Conservation (phyloP, 2,113 vertebrate genomes). For the Salvelinus sp. region DNA sequence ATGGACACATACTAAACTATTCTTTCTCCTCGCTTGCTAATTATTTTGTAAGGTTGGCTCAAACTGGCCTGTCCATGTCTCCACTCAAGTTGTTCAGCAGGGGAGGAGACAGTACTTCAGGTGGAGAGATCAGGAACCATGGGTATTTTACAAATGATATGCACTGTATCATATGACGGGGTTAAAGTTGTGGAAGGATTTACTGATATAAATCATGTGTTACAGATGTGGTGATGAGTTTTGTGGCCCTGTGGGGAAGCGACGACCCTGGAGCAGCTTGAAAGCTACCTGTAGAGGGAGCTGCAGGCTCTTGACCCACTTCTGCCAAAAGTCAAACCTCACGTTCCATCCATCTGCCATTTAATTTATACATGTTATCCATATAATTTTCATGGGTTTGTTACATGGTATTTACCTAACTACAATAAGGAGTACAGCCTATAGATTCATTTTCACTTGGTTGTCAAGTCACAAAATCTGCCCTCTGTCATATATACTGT, state of each 20-base stretch:
- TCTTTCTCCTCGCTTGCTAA: background rate
- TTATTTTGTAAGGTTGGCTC: slow-evolving; percentile 28
- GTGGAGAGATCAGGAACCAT: slow-evolving; percentile 24
- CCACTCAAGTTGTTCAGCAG: slow-evolving; percentile 52
- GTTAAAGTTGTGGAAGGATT: background rate
- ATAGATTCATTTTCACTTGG: background rate
- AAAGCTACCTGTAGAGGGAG: slow-evolving; percentile 73
- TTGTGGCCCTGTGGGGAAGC: slow-evolving; percentile 66
- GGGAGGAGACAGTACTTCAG: slow-evolving; percentile 50
- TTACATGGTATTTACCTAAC: background rate
- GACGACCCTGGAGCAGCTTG: slow-evolving; percentile 73
- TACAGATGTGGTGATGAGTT: slow-evolving; percentile 44
- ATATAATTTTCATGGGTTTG: too few species aligned
- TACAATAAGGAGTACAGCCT: background rate
- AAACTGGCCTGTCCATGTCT: slow-evolving; percentile 68
- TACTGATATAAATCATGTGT: background rate
- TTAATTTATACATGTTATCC: too few species aligned
- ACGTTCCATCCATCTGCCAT: slow-evolving; percentile 62
- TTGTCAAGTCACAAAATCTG: slow-evolving; percentile 2
- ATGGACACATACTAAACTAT: background rate
- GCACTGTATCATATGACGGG: too few species aligned
- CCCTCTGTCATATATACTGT: slow-evolving; percentile 9
- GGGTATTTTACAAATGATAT: slow-evolving; percentile 48
- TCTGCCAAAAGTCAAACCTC: slow-evolving; percentile 69
- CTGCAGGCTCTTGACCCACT: slow-evolving; percentile 66